A percentile compares a stretch with the other conserved stretches of the same genome.
These are phyloP conservation scores for Leptobrachium leishanense DNA, from an alignment of 2,113 vertebrate species.

Conservation along the genomic window DNA sequence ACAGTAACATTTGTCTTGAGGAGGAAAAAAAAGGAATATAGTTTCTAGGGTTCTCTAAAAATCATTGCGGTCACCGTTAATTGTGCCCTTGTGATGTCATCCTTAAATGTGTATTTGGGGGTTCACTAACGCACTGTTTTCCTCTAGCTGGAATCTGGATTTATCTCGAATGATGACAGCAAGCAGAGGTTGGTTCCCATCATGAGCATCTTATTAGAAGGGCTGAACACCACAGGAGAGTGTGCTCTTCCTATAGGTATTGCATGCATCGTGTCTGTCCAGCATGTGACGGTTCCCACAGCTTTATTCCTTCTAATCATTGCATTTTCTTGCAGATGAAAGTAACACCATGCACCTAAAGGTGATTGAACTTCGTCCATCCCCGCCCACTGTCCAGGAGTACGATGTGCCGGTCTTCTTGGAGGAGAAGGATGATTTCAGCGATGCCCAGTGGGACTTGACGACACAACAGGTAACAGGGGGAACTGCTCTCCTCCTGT, in stretches of 20 bases:
- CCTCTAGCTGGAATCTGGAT: conserved; percentile 89
- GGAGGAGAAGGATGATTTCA: conserved; percentile 89
- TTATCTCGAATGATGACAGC: conserved; percentile 94
- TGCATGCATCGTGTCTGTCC: neutral
- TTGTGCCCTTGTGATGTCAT: no score
- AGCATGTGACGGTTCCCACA: neutral
- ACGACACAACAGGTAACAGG: conserved; percentile 90
- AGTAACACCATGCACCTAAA: conserved; percentile 96
- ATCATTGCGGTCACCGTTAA: no score
- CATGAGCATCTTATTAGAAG: conserved; percentile 92
- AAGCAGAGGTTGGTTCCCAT: conserved; percentile 95
- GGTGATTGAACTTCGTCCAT: conserved; percentile 85
- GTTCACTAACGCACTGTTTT: neutral
- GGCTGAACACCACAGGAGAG: conserved; percentile 89
- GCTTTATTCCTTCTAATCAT: neutral
- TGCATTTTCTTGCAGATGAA: conserved; percentile 70
- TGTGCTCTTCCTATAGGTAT: conserved; percentile 92
- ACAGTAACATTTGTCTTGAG: no score
- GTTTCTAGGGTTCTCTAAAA: no score
- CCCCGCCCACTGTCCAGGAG: conserved; percentile 88
- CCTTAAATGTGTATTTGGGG: no score
- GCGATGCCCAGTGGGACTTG: conserved; percentile 94
- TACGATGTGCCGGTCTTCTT: conserved; percentile 94
- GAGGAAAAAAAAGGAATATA: no score
- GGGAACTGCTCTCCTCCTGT: neutral